phyloP scores from a whole-genome alignment of 2,113 vertebrate species.

The Rhizomys pruinosus region DNA sequence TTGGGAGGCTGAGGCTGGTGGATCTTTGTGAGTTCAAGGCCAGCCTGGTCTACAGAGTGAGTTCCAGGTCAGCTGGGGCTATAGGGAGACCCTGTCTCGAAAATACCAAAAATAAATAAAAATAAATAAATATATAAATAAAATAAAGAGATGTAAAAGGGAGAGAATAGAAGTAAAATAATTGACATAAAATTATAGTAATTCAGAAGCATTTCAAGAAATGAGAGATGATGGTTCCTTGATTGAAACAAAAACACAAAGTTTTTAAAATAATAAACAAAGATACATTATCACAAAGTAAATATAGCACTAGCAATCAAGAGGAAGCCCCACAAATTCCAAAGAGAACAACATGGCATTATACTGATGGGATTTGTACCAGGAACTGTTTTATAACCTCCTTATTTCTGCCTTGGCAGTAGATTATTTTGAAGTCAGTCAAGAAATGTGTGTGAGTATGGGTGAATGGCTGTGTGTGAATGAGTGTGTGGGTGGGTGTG shows the following conservation, averaged over 20 bases:
- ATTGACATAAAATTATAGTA: background rate
- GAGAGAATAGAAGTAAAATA: background rate
- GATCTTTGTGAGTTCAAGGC: too few relatives aligned
- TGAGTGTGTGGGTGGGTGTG: background rate
- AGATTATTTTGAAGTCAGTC: background rate
- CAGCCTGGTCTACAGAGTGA: too few relatives aligned
- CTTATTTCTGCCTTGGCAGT: background rate
- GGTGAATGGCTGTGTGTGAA: background rate
- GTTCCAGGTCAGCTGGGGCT: too few relatives aligned
- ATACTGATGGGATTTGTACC: too few relatives aligned
- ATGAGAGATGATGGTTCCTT: background rate
- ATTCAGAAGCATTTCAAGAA: constrained; percentile 12
- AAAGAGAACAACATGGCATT: background rate
- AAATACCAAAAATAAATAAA: too few relatives aligned
- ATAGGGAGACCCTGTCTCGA: too few relatives aligned
- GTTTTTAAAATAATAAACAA: background rate
- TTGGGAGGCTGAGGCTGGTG: too few relatives aligned
- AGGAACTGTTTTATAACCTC: background rate
- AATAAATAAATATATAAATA: too few relatives aligned
- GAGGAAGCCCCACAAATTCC: background rate
- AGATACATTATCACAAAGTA: background rate
- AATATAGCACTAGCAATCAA: background rate
- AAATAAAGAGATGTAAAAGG: too few relatives aligned
- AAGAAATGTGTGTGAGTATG: too few relatives aligned
- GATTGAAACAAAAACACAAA: background rate